These are phyloP conservation scores for Trichogramma dendrolimi DNA, from an alignment of 2,888 invertebrate species.

Conservation along the genomic window DNA sequence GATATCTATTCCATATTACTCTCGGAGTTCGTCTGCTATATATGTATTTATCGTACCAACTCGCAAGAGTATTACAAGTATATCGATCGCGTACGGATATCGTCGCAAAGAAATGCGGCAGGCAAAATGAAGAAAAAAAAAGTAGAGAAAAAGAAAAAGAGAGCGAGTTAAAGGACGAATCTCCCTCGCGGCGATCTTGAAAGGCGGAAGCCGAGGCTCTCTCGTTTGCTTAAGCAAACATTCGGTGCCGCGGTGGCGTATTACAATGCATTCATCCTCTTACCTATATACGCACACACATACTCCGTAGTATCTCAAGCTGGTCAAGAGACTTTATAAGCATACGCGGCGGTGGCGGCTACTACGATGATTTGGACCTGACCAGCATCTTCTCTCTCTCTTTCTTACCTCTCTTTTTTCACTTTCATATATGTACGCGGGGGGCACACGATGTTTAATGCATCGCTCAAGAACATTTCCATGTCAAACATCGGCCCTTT, in stretches of 20 bases:
- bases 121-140: constrained; percentile 4
- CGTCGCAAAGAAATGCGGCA: constrained; percentile 10
- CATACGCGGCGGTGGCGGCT: too few relatives aligned
- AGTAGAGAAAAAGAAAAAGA: too few relatives aligned
- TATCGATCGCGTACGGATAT: background rate
- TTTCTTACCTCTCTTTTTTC: constrained; percentile 4
- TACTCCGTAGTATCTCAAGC: constrained; percentile 7
- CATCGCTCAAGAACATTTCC: constrained; percentile 50
- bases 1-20: constrained; percentile 1
- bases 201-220: constrained; percentile 36
- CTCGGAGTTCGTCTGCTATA: background rate
- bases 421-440: constrained; percentile 10
- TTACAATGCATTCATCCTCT: too few relatives aligned
- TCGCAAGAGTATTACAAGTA: background rate
- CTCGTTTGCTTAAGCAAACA: constrained; percentile 52
- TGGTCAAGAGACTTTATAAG: constrained; percentile 7
- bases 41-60: background rate
- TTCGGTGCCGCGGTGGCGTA: constrained; percentile 4
- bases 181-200: constrained; percentile 30
- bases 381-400: constrained; percentile 23
- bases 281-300: constrained; percentile 1
- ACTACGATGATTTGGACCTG: constrained; percentile 29
- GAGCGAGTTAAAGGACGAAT: constrained; percentile 26
- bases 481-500: constrained; percentile 54
- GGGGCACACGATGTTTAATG: constrained; percentile 49